phyloP scores from a whole-genome alignment of 2,113 vertebrate genomes.

The Prietella phreatophila region DNA sequence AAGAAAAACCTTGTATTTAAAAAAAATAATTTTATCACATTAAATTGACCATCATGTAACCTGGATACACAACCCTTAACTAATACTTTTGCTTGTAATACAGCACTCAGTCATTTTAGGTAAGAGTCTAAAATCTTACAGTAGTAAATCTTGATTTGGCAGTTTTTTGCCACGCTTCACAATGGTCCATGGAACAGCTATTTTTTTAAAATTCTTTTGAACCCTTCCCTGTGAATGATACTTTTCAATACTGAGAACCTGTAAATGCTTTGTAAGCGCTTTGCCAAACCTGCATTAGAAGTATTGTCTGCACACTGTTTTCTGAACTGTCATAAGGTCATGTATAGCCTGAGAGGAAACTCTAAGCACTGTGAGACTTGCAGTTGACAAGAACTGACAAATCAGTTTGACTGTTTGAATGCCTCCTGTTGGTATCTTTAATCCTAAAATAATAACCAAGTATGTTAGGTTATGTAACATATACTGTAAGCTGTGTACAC shows the following conservation, averaged over 20 bases:
- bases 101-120: not conserved
- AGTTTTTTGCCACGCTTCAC: no score
- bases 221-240: no score
- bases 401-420: not conserved
- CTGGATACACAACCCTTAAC: not conserved
- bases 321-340: not conserved
- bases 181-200: no score
- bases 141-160: no score
- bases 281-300: not conserved
- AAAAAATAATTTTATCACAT: not conserved
- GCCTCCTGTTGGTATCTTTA: not conserved
- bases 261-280: no score
- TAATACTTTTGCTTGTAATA: not conserved
- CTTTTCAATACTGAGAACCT: no score
- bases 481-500: not conserved
- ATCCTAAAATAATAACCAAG: constrained; percentile 20
- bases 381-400: not conserved
- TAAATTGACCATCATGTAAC: not conserved
- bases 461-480: not conserved
- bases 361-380: constrained; percentile 3
- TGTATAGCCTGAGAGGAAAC: not conserved
- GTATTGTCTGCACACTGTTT: not conserved
- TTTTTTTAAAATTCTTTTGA: no score
- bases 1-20: not conserved
- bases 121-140: not conserved